These are phyloP conservation scores for Scaptodrosophila latifasciaeformis DNA, from an alignment of 2,888 invertebrate genomes.

Conservation along the genomic window DNA sequence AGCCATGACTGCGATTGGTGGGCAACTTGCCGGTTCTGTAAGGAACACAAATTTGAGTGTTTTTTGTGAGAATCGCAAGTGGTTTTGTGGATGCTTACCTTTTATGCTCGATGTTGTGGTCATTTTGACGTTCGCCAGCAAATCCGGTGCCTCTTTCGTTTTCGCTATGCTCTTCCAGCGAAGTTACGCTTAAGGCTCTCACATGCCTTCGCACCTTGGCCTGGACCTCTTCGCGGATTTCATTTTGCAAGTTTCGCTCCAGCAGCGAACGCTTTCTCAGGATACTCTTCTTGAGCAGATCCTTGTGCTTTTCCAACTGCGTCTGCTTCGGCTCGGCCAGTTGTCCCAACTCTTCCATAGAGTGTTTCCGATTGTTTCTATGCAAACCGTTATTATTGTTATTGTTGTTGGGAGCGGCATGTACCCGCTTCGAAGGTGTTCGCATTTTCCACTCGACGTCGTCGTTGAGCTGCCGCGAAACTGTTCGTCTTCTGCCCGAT, in stretches of 20 bases:
- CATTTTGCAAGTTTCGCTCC: constrained; percentile 91
- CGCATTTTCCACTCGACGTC: constrained; percentile 53
- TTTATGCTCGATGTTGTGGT: constrained; percentile 42
- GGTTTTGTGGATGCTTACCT: constrained; percentile 23
- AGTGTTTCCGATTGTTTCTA: constrained; percentile 36
- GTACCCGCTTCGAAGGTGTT: constrained; percentile 33
- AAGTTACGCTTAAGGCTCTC: constrained; percentile 55
- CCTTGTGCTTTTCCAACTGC: constrained; percentile 86
- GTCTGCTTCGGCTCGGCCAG: constrained; percentile 85
- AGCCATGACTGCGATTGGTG: constrained; percentile 11
- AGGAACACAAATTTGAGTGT: neutral
- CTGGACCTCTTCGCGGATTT: constrained; percentile 88
- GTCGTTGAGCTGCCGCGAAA: constrained; percentile 31
- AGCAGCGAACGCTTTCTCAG: constrained; percentile 91
- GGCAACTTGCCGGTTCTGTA: constrained; percentile 21
- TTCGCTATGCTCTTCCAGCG: constrained; percentile 54
- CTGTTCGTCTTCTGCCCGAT: constrained; percentile 30
- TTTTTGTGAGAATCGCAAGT: neutral
- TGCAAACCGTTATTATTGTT: constrained; percentile 20
- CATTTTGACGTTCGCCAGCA: constrained; percentile 33
- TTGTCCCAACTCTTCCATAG: constrained; percentile 66
- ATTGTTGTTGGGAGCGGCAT: neutral
- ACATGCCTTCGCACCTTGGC: constrained; percentile 66
- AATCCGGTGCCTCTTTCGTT: constrained; percentile 34
- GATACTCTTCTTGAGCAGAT: constrained; percentile 93